These are phyloP conservation scores for Morbakka virulenta DNA, from an alignment of 30 jellyfish, hydroid and myxozoan species.

Conservation along the genomic window DNA sequence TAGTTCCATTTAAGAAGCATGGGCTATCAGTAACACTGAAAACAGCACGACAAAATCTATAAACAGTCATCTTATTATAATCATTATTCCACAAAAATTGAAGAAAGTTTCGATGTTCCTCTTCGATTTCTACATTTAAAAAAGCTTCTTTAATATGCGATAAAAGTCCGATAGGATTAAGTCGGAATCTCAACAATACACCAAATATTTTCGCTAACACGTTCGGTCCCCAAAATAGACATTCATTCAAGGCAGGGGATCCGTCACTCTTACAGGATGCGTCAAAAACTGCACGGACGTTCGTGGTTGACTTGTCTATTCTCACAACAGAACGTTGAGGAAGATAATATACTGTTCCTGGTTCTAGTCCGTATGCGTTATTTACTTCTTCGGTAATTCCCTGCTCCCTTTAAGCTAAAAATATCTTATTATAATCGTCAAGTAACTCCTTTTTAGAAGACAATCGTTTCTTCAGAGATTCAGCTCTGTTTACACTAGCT, in stretches of 20 bases:
- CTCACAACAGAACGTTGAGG: constrained; percentile 3
- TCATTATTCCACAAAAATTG: constrained; percentile 19
- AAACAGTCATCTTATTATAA: no score
- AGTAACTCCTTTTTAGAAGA: background rate
- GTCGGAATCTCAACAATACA: constrained; percentile 5
- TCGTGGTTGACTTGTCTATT: constrained; percentile 2
- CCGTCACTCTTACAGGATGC: constrained; percentile 8
- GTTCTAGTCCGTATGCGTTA: background rate
- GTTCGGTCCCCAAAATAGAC: constrained; percentile 11
- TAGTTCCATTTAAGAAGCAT: background rate
- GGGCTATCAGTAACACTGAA: background rate
- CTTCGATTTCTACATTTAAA: background rate
- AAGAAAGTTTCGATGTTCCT: background rate
- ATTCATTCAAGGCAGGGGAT: constrained; percentile 10
- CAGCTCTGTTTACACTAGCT: no score
- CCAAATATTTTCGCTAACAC: background rate
- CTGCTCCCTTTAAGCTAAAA: background rate
- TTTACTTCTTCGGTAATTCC: background rate
- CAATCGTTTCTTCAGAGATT: background rate
- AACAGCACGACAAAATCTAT: background rate
- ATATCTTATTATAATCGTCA: background rate
- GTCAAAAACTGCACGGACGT: constrained; percentile 12
- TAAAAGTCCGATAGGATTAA: background rate
- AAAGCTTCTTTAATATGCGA: constrained; percentile 21
- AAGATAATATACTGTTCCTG: background rate